These are phyloP conservation scores for Solenodon paradoxus DNA, from an alignment of 2,113 vertebrate species.

Conservation along the genomic window DNA sequence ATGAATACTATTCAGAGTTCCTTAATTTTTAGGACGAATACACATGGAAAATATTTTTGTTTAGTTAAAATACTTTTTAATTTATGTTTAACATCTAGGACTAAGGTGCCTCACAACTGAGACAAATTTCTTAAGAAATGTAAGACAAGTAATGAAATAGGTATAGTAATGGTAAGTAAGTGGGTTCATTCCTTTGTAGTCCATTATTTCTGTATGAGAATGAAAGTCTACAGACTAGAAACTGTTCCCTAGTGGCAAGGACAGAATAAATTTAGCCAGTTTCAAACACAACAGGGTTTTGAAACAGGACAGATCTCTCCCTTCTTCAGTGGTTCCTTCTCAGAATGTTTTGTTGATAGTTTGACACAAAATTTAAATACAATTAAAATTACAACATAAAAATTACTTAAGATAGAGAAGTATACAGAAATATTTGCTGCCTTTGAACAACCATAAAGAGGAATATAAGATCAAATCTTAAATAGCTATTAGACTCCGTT, in stretches of 20 bases:
- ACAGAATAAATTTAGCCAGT: not conserved
- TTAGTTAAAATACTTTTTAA: not conserved
- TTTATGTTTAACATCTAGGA: not conserved
- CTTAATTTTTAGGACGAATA: not conserved
- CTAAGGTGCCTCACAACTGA: not conserved
- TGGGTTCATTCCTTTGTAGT: not conserved
- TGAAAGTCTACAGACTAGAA: too few species aligned
- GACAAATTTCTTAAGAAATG: not conserved
- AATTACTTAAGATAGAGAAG: not conserved
- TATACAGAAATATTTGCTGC: not conserved
- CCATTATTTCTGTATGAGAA: not conserved
- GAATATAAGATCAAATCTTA: not conserved
- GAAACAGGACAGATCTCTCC: not conserved
- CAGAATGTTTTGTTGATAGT: not conserved
- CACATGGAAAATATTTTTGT: not conserved
- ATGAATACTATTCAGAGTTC: not conserved
- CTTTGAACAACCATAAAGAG: not conserved
- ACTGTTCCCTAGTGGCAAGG: not conserved
- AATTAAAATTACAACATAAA: not conserved
- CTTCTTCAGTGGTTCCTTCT: not conserved
- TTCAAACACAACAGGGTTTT: not conserved
- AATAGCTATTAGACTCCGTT: not conserved
- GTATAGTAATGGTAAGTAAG: not conserved
- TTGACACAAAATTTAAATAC: conserved; percentile 17
- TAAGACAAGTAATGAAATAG: not conserved